phyloP scores from a whole-genome alignment of 1,140 invertebrate genomes.

The Brachionus angularis region DNA sequence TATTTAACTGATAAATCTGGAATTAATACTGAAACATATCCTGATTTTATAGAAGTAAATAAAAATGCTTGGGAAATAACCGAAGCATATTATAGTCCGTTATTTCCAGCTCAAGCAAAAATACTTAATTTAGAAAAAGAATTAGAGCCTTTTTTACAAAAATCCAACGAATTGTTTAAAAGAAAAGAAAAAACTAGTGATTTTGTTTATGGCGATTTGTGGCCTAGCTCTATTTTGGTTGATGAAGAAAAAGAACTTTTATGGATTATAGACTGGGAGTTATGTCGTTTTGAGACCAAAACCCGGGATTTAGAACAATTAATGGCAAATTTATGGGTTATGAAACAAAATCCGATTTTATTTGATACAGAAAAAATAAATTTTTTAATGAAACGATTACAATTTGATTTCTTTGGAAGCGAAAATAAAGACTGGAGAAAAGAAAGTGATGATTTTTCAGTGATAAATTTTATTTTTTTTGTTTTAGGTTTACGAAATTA shows the following conservation, averaged over 20 bases:
- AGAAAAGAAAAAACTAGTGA: neutral
- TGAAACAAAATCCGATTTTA: neutral
- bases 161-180: neutral
- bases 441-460: neutral
- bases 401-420: neutral
- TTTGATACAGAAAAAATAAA: neutral
- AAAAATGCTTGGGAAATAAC: no score
- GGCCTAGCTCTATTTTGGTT: neutral
- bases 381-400: neutral
- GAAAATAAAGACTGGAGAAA: slow-evolving; percentile 9
- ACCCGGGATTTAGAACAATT: neutral
- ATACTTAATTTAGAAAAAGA: no score
- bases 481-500: neutral
- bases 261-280: neutral
- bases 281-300: neutral
- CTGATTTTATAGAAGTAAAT: no score
- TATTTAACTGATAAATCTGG: no score
- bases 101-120: no score
- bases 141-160: neutral
- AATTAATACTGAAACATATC: no score
- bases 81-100: no score
- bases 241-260: neutral
- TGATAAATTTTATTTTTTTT: slow-evolving; percentile 24
- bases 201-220: neutral
- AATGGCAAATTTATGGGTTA: slow-evolving; percentile 2